These are phyloP conservation scores for Tinamus guttatus DNA, from an alignment of 2,113 vertebrate species.

Conservation along the genomic window DNA sequence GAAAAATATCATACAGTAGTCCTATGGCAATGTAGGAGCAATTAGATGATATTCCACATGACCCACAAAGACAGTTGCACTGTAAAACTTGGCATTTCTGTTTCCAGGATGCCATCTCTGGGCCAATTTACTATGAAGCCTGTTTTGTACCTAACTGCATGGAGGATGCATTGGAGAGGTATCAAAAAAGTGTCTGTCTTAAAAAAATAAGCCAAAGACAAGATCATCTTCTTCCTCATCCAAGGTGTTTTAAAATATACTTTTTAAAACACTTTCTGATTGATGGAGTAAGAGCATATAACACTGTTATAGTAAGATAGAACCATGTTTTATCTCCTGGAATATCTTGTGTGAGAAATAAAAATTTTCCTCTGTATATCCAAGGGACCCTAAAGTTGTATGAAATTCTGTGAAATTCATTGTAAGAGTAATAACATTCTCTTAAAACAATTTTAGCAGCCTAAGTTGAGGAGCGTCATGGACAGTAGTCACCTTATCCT, in stretches of 20 bases:
- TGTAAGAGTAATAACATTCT: accelerated
- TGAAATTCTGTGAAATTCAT: neutral
- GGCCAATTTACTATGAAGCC: neutral
- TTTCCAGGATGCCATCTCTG: neutral
- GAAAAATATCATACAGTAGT: neutral
- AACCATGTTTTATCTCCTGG: neutral
- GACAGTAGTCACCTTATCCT: neutral
- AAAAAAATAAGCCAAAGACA: neutral
- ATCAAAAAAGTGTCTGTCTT: neutral
- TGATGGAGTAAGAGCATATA: neutral
- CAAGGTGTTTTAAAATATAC: neutral
- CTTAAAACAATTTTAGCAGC: neutral
- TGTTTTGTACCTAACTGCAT: neutral
- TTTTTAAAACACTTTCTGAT: neutral
- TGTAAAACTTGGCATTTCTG: neutral
- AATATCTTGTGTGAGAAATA: neutral
- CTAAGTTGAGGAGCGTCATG: neutral
- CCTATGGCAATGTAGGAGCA: neutral
- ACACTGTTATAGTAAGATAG: neutral
- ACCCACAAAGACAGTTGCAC: neutral
- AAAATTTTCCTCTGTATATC: neutral
- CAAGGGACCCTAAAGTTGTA: accelerated
- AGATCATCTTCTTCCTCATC: neutral
- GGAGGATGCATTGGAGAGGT: neutral
- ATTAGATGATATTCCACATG: neutral